Percentiles rank a stretch among this genome's conserved stretches.
Conservation (phyloP, 2,888 invertebrate genomes). For the Caenorhabditis afra region DNA sequence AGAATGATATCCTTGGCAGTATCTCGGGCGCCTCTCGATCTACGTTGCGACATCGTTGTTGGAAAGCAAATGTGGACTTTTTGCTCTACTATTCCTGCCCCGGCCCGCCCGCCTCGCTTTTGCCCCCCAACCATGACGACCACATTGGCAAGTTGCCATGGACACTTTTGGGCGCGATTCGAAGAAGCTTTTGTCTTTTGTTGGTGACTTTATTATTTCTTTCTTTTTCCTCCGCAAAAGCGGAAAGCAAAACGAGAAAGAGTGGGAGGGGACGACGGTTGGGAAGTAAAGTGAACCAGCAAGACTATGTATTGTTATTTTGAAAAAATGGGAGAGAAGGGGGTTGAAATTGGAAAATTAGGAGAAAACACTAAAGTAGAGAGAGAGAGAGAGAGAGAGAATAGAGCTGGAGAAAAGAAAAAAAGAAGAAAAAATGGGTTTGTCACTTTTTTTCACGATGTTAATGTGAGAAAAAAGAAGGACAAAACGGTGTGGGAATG, state of each 20-base stretch:
- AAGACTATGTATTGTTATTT: constrained; percentile 34
- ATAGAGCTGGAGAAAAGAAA: constrained; percentile 16
- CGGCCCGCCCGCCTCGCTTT: too few relatives aligned
- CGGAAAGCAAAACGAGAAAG: constrained; percentile 8
- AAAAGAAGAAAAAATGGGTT: constrained; percentile 21
- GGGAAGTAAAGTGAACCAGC: constrained; percentile 51
- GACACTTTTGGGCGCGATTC: constrained; percentile 13
- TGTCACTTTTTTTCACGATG: constrained; percentile 3
- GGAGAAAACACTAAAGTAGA: neutral
- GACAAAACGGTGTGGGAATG: constrained; percentile 29
- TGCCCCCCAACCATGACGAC: constrained; percentile 20
- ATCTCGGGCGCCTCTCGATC: constrained; percentile 66
- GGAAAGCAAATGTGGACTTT: constrained; percentile 13
- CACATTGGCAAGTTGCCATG: constrained; percentile 24
- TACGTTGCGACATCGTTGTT: constrained; percentile 45
- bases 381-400: constrained; percentile 10
- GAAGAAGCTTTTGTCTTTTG: constrained; percentile 27
- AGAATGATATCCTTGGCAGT: constrained; percentile 79
- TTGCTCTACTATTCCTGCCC: neutral
- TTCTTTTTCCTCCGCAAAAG: too few relatives aligned
- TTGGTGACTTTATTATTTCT: constrained; percentile 41
- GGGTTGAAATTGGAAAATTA: neutral
- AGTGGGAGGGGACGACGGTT: neutral
- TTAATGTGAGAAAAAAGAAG: neutral
- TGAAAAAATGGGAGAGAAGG: neutral